A percentile compares a stretch with the other conserved stretches of the same genome.
phyloP scores from a whole-genome alignment of 92 coral and sea anemone species.

The Pocillopora grandis region DNA sequence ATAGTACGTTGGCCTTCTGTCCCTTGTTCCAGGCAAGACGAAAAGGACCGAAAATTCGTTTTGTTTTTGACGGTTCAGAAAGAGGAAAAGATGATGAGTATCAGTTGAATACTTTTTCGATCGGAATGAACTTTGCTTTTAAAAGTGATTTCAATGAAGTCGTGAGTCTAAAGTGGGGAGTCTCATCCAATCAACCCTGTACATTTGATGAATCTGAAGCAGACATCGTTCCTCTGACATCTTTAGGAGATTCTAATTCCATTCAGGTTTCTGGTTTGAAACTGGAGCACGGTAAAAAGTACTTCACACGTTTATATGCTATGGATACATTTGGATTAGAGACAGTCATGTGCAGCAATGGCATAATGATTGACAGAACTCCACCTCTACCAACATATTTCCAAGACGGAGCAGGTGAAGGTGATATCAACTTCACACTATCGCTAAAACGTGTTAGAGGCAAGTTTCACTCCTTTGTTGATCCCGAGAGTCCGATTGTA shows the following conservation, averaged over 20 bases:
- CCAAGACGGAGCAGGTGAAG: conserved; percentile 60
- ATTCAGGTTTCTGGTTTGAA: conserved; percentile 63
- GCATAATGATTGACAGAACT: conserved; percentile 75
- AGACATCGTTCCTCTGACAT: conserved; percentile 54
- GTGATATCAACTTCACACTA: conserved; percentile 53
- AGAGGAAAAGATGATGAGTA: conserved; percentile 60
- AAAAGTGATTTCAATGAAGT: conserved; percentile 45
- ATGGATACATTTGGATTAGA: conserved; percentile 54
- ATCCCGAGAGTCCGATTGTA: conserved; percentile 71
- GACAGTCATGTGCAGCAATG: conserved; percentile 81
- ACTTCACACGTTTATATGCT: conserved; percentile 68
- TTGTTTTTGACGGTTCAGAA: conserved; percentile 62
- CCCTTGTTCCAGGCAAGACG: conserved; percentile 58
- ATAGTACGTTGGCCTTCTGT: conserved; percentile 66
- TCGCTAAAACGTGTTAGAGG: conserved; percentile 68
- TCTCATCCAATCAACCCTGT: conserved; percentile 56
- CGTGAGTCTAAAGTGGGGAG: conserved; percentile 70
- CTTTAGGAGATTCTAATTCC: conserved; percentile 64
- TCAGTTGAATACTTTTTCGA: conserved; percentile 56
- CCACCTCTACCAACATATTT: conserved; percentile 63
- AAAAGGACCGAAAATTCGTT: conserved; percentile 66
- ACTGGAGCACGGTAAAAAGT: conserved; percentile 58
- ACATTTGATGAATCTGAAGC: conserved; percentile 61
- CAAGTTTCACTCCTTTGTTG: conserved; percentile 59
- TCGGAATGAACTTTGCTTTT: conserved; percentile 68